Evolutionary conservation across 2,113 vertebrate species (phyloP).

Genomic region (Hyaena hyaena): DNA sequence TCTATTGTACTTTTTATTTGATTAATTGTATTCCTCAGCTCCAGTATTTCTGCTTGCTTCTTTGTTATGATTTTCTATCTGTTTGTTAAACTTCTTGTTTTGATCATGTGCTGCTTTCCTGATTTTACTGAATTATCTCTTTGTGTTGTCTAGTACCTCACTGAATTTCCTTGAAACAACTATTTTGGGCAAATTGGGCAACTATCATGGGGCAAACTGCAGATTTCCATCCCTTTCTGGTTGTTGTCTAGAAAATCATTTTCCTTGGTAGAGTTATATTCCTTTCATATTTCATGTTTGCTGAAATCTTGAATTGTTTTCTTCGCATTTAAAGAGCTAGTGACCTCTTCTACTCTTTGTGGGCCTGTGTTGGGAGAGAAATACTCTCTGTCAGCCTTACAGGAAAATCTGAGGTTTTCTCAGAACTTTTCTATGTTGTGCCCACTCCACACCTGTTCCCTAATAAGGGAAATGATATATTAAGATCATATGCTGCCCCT

Average conservation of each 20-base stretch:
- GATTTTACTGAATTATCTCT: not conserved
- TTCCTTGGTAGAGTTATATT: not conserved
- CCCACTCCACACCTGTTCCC: too few relatives aligned
- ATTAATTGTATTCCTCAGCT: not conserved
- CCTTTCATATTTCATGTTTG: not conserved
- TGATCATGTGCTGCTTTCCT: not conserved
- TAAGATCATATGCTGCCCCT: not conserved
- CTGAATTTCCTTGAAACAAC: not conserved
- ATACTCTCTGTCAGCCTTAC: not conserved
- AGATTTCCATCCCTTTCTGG: not conserved
- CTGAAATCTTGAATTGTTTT: not conserved
- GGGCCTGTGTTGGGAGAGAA: not conserved
- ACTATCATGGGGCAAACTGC: not conserved
- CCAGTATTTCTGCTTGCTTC: not conserved
- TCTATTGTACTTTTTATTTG: not conserved
- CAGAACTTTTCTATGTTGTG: not conserved
- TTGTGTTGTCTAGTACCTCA: not conserved
- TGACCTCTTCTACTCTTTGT: not conserved
- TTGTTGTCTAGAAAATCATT: not conserved
- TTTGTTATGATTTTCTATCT: not conserved
- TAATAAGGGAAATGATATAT: not conserved
- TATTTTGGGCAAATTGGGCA: not conserved
- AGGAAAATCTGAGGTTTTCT: not conserved
- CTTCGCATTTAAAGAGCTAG: not conserved
- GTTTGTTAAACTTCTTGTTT: not conserved